phyloP scores from a whole-genome alignment of 2,113 vertebrate species.

The Sarotherodon lohbergeri region DNA sequence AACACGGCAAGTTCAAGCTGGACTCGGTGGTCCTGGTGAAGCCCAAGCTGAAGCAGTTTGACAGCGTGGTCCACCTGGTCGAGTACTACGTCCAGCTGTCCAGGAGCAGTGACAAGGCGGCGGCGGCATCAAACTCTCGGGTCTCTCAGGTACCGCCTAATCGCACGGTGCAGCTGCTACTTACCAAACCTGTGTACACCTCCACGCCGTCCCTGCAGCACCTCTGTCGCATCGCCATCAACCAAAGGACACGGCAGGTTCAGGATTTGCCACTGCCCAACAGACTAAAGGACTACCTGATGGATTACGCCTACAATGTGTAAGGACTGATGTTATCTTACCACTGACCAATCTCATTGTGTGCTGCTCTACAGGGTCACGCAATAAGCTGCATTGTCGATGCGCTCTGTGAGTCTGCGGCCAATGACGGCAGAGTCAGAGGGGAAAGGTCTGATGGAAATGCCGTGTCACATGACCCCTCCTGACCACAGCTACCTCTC shows the following conservation, averaged over 20 bases:
- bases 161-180: conserved; percentile 88
- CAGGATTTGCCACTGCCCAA: conserved; percentile 87
- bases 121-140: not conserved
- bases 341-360: not conserved
- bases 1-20: conserved; percentile 92
- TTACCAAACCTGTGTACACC: conserved; percentile 86
- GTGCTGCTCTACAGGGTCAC: not conserved
- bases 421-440: not conserved
- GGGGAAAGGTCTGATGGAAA: not conserved
- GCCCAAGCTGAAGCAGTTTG: conserved; percentile 90
- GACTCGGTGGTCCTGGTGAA: conserved; percentile 92
- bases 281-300: conserved; percentile 90
- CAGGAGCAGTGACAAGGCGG: conserved; percentile 62
- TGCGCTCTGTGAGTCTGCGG: not conserved
- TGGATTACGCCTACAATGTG: conserved; percentile 88
- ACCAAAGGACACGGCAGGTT: conserved; percentile 78
- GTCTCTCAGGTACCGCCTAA: conserved; percentile 75
- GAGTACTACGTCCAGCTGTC: conserved; percentile 92
- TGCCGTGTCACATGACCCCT: not conserved
- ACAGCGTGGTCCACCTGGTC: conserved; percentile 93
- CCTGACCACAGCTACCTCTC: not conserved
- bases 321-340: conserved; percentile 46
- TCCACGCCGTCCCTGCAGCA: conserved; percentile 85
- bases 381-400: not conserved
- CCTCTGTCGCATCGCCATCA: conserved; percentile 87